Percentiles rank a stretch among this genome's conserved stretches.
Evolutionary conservation across 2,113 vertebrate genomes (phyloP).

Genomic region (Bothrops jararaca): DNA sequence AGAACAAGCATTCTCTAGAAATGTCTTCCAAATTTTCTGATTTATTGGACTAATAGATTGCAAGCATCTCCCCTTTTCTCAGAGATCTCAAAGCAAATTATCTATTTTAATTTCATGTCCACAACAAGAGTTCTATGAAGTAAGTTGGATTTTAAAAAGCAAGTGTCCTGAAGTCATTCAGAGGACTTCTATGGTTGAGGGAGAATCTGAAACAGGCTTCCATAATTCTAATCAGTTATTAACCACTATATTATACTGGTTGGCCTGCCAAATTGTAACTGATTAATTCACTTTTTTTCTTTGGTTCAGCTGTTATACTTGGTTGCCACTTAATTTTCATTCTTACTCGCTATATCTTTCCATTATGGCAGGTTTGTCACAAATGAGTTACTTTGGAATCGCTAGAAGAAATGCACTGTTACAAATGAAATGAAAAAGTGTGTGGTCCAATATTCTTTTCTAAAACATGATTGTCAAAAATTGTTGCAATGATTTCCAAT

Average conservation of each 20-base stretch:
- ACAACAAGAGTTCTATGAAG: background rate
- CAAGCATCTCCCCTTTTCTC: background rate
- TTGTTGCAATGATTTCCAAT: background rate
- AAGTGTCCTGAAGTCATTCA: background rate
- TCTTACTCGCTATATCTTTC: background rate
- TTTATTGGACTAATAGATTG: background rate
- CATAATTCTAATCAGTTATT: background rate
- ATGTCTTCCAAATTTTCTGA: background rate
- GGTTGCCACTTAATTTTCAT: constrained; percentile 19
- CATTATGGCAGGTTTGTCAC: background rate
- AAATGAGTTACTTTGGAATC: background rate
- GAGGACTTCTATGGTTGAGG: background rate
- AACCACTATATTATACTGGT: background rate
- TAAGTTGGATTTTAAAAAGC: background rate
- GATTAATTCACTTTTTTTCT: background rate
- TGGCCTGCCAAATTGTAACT: background rate
- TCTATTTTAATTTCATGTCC: background rate
- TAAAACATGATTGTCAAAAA: background rate
- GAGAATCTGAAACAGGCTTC: background rate
- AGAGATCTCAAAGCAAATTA: background rate
- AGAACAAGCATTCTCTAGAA: too few relatives aligned
- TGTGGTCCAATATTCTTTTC: background rate
- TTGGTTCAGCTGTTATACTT: background rate
- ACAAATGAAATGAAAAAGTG: background rate
- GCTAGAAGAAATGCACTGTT: background rate